Conservation (phyloP, 2,113 vertebrate species). For the Cichladusa arquata region DNA sequence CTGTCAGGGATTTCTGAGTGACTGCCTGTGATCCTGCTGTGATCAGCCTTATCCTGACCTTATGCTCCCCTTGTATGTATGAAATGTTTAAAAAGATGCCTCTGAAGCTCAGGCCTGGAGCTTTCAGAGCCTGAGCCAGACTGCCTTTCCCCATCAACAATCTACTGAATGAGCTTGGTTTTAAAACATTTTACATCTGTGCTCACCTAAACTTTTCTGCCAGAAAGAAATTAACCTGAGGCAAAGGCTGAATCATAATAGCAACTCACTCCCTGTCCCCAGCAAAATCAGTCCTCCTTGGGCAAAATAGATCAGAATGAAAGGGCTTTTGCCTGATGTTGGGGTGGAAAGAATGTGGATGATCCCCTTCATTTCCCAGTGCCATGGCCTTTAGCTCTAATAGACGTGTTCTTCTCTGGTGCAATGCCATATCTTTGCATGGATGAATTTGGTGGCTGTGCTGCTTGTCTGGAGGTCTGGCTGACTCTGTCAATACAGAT, state of each 20-base stretch:
- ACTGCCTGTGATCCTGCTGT: not conserved
- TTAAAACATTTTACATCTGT: not conserved
- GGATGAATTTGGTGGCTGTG: not conserved
- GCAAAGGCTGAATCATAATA: not conserved
- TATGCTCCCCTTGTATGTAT: not conserved
- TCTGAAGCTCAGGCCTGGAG: not conserved
- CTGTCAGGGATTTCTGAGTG: not conserved
- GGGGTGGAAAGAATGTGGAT: not conserved
- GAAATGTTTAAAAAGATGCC: not conserved
- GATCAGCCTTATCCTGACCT: not conserved
- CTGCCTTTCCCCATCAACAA: not conserved
- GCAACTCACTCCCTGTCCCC: not conserved
- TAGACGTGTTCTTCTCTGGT: not conserved
- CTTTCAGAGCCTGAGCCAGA: not conserved
- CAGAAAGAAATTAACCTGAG: not conserved
- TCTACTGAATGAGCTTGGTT: not conserved
- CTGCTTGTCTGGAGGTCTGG: not conserved
- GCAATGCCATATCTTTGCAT: not conserved
- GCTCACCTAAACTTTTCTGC: not conserved
- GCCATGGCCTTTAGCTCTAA: not conserved
- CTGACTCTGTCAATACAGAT: not conserved
- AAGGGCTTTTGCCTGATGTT: accelerated
- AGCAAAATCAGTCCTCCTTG: not conserved
- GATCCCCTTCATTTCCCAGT: not conserved
- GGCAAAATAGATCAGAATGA: not conserved